Evolutionary conservation across 1,140 invertebrate species (phyloP).

Genomic region (Cyphomyrmex costatus): DNA sequence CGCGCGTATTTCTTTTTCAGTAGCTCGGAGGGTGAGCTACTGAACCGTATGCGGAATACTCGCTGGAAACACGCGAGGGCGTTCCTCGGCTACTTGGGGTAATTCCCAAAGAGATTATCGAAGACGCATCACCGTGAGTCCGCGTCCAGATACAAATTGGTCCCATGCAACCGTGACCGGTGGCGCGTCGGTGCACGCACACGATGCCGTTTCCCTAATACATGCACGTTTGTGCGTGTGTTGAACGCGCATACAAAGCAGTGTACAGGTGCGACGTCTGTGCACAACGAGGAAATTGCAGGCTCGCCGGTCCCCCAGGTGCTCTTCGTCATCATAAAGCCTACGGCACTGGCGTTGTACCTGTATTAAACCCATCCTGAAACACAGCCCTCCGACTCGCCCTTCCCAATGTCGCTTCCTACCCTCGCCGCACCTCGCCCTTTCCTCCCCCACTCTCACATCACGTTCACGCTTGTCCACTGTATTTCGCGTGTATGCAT

Average conservation of each 20-base stretch:
- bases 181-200: slow-evolving; percentile 59
- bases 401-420: slow-evolving; percentile 41
- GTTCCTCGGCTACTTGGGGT: slow-evolving; percentile 55
- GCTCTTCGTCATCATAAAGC: slow-evolving; percentile 87
- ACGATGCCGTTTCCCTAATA: slow-evolving; percentile 22
- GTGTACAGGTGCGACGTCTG: slow-evolving; percentile 73
- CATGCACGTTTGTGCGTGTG: slow-evolving; percentile 64
- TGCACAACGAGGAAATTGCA: slow-evolving; percentile 83
- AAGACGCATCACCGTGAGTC: slow-evolving; percentile 76
- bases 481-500: slow-evolving; percentile 54
- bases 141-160: slow-evolving; percentile 80
- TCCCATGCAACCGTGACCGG: slow-evolving; percentile 74
- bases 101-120: slow-evolving; percentile 78
- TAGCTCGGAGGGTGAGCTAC: not conserved
- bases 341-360: slow-evolving; percentile 83
- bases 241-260: slow-evolving; percentile 11
- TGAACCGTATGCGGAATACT: slow-evolving; percentile 27
- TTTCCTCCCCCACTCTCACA: slow-evolving; percentile 31
- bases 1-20: slow-evolving; percentile 29
- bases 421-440: slow-evolving; percentile 7
- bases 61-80: slow-evolving; percentile 42
- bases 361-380: slow-evolving; percentile 83
- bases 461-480: slow-evolving; percentile 6
- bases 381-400: slow-evolving; percentile 75
- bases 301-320: slow-evolving; percentile 84